phyloP scores from a whole-genome alignment of 2,113 vertebrate species.

The Orientallactaga bullata region DNA sequence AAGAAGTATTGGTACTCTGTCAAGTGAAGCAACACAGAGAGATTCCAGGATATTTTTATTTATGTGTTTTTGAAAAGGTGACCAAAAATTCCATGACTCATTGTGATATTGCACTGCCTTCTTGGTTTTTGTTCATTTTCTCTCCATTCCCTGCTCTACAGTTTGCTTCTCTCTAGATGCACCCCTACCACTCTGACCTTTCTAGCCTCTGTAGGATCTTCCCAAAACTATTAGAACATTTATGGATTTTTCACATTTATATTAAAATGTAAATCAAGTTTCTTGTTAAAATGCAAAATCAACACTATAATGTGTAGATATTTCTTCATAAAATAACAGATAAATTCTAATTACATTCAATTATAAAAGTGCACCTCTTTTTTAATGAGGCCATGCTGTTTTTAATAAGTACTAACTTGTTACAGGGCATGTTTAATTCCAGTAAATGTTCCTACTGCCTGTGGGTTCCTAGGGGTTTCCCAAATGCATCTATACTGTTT shows the following conservation, averaged over 20 bases:
- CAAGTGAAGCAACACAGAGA: background rate
- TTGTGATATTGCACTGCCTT: background rate
- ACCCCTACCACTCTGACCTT: background rate
- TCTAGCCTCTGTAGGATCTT: background rate
- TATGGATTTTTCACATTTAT: background rate
- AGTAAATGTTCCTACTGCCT: background rate
- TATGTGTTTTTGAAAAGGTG: background rate
- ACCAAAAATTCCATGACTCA: background rate
- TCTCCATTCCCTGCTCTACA: background rate
- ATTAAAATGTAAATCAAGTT: conserved; percentile 17
- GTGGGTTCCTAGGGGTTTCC: background rate
- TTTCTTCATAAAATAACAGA: conserved; percentile 13
- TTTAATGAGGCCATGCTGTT: background rate
- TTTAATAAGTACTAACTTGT: conserved; percentile 26
- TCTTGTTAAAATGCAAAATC: conserved; percentile 43
- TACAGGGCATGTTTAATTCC: background rate
- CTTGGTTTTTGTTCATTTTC: background rate
- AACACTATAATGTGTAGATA: background rate
- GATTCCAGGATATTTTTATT: background rate
- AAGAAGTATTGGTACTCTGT: background rate
- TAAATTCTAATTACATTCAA: conserved; percentile 44
- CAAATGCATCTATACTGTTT: background rate
- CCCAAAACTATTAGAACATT: background rate
- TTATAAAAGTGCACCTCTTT: conserved; percentile 19
- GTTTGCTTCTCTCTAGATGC: background rate